Conservation (phyloP, 2,113 vertebrate species). For the Oreochromis spilurus region DNA sequence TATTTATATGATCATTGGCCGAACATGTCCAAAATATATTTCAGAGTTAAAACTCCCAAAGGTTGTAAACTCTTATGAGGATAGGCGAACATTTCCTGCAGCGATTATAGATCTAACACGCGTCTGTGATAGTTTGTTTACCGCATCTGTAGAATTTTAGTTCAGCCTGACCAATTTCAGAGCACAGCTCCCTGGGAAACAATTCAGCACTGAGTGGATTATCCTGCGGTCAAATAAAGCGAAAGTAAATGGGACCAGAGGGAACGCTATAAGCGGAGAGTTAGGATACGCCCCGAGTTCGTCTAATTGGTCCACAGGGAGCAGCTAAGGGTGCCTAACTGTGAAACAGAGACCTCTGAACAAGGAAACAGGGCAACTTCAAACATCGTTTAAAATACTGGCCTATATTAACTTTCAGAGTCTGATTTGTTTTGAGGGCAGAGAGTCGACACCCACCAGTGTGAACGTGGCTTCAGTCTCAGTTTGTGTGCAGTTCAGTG, state of each 20-base stretch:
- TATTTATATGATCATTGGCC: not conserved
- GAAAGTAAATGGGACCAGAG: not conserved
- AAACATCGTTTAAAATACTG: not conserved
- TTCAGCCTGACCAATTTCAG: not conserved
- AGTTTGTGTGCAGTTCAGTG: not conserved
- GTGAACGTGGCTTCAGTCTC: not conserved
- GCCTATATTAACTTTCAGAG: not conserved
- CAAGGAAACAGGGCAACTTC: not conserved
- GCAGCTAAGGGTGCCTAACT: not conserved
- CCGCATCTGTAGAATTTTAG: not conserved
- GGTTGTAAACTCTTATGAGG: not conserved
- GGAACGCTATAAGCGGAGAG: not conserved
- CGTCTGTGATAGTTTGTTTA: not conserved
- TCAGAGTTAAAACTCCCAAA: not conserved
- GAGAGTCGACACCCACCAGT: not conserved
- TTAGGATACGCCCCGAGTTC: not conserved
- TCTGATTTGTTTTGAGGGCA: not conserved
- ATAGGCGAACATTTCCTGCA: not conserved
- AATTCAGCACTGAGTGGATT: not conserved
- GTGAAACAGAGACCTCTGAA: not conserved
- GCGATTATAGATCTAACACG: not conserved
- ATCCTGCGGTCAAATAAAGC: not conserved
- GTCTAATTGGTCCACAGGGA: slow-evolving; percentile 23
- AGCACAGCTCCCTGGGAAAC: not conserved
- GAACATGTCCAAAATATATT: not conserved